Evolutionary conservation across 2,888 invertebrate species (phyloP), one percentile per base, ranked within the genome.

Genomic region (Glaucopsyche alexis): DNA sequence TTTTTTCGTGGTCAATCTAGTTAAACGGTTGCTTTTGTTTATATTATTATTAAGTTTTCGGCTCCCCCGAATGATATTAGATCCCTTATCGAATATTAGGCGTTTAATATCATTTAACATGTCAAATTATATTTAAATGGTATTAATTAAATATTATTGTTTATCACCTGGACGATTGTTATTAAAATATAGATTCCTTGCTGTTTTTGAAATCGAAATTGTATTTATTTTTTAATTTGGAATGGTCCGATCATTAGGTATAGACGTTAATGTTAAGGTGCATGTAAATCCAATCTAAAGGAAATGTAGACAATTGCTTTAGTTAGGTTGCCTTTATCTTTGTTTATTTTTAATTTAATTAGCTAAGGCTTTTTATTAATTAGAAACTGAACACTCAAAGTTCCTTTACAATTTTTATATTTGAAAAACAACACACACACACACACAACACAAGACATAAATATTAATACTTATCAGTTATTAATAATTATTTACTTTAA

Each of bases 1-100:
- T 76, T 75, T 74, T 65, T 76, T 71, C 71, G 67, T 65, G 74
- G 74, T 71, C 73, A 72, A 73, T 74, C 71, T 71, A 42, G 42
- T 72, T 72, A 67, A 38, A 45, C 55, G 42, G 40, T 16, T 75
- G 72, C 75, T 64, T 71, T 74, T 77, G 76, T 77, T 77, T 74
- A 75, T 67, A 70, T 40, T 71, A 40, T 72, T 42, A 75, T 76
- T 74, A 74, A 74, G 70, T 75, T 75, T 60, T 72, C 71, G 73
- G 75, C 75, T 74, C 71, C 72, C 71, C 71, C 73, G 66, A 67
- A 67, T 47, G 67, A 29, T 47, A 49, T 69, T 69, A 69, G 69
- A 47, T 60, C 14, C 55, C 55, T 38, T 60, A 60, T 38, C 29
- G 60, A 5, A 69, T 19, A 49, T 69, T 47, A 49, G 11, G 42